Evolutionary conservation across 2,113 vertebrate species (phyloP).

Genomic region (Maccullochella peelii): DNA sequence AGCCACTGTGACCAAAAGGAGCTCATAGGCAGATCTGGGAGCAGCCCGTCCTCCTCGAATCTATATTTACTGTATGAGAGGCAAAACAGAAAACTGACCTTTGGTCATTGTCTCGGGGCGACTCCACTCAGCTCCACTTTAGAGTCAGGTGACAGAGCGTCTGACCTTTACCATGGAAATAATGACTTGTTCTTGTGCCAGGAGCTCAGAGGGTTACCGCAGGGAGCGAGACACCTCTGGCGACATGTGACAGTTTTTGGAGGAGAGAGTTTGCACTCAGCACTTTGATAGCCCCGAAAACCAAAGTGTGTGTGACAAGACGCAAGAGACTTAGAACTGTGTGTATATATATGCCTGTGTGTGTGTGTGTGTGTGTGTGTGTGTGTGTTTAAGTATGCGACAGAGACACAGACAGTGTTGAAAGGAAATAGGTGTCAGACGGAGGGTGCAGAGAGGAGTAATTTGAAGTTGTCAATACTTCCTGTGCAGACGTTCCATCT

Average conservation of each 20-base stretch:
- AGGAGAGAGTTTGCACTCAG: slow-evolving; percentile 77
- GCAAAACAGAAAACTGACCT: slow-evolving; percentile 78
- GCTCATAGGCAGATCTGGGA: slow-evolving; percentile 72
- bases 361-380: slow-evolving; percentile 21
- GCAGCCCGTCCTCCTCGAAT: slow-evolving; percentile 57
- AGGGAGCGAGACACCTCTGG: slow-evolving; percentile 77
- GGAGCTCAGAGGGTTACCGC: slow-evolving; percentile 70
- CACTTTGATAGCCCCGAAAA: slow-evolving; percentile 79
- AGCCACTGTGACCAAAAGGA: slow-evolving; percentile 60
- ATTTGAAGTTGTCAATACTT: slow-evolving; percentile 75
- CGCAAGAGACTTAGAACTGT: slow-evolving; percentile 68
- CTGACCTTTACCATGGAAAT: slow-evolving; percentile 84
- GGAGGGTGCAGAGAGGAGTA: slow-evolving; percentile 62
- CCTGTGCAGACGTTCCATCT: slow-evolving; percentile 56
- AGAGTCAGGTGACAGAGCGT: slow-evolving; percentile 78
- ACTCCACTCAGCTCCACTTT: slow-evolving; percentile 74
- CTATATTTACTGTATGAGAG: slow-evolving; percentile 48
- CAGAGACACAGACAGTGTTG: slow-evolving; percentile 62
- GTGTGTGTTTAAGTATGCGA: slow-evolving; percentile 47
- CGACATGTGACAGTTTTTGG: slow-evolving; percentile 80
- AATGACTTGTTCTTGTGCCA: slow-evolving; percentile 83
- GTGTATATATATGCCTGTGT: slow-evolving; percentile 48
- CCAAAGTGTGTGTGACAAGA: slow-evolving; percentile 79
- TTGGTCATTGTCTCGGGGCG: slow-evolving; percentile 76
- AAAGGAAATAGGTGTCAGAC: slow-evolving; percentile 78